These are phyloP conservation scores for Aleiodes testaceus DNA, from an alignment of 2,888 invertebrate genomes.

Conservation along the genomic window DNA sequence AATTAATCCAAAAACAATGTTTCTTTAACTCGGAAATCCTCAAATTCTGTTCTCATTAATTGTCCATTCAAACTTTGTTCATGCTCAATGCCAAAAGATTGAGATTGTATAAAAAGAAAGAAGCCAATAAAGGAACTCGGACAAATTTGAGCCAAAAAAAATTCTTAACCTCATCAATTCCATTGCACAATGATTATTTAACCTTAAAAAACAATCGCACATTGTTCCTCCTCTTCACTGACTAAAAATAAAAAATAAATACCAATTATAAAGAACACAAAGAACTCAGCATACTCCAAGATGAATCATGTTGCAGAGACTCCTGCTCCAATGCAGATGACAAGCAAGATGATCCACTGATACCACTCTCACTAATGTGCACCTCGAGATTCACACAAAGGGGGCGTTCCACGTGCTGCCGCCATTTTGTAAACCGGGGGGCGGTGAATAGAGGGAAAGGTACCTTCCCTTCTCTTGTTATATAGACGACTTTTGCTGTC, in stretches of 20 bases:
- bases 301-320: too few species aligned
- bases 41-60: constrained; percentile 13
- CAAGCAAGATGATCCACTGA: background rate
- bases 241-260: too few species aligned
- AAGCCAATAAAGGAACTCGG: constrained; percentile 32
- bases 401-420: constrained; percentile 55
- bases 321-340: too few species aligned
- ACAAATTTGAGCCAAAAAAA: background rate
- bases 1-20: too few species aligned
- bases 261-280: too few species aligned
- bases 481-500: constrained; percentile 22
- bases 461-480: constrained; percentile 53
- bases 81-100: constrained; percentile 45
- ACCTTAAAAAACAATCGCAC: too few species aligned
- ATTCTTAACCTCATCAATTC: too few species aligned
- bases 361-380: background rate
- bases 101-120: constrained; percentile 48
- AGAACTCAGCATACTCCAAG: too few species aligned
- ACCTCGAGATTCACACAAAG: constrained; percentile 8
- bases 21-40: too few species aligned
- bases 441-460: constrained; percentile 54
- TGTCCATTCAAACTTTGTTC: constrained; percentile 42
- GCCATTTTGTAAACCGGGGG: constrained; percentile 65
- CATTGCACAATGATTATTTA: too few species aligned
- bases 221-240: too few species aligned